Evolutionary conservation across 92 coral and sea anemone species (phyloP), one percentile per base, ranked within the genome.

Genomic region (Siderastrea radians): DNA sequence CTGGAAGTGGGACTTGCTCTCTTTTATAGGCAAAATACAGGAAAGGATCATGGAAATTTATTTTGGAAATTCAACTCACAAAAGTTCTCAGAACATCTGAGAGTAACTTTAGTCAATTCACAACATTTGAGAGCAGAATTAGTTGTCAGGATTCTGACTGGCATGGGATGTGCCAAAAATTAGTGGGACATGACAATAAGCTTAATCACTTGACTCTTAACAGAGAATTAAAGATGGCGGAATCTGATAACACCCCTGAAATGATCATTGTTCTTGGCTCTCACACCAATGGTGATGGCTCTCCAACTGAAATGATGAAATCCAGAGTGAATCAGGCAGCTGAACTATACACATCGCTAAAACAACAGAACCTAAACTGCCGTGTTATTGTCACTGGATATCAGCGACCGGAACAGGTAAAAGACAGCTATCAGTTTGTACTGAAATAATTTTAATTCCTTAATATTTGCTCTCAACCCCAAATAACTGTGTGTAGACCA

Each of bases 361-460:
- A 62, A 53, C 77, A 90, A 75, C 74, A 66, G 44, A 84, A 83
- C 49, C 79, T 74, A 3, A 69, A 90, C 51, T 94, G 96, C n/a
- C 84, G 88, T 53, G 96, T 95, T 15, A 89, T 95, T 53, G 86
- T 93, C 53, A 85, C 96, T 49, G 98, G 98, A 9, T 95, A 91
- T 68, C 93, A 89, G 71, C 93, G 93, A 2, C 78, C 83, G 7
- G 92, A 87, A 68, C 98, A 94, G 97, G 97, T 94, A 78, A 26
- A 17, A 16, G 15, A 26, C 43, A 15, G 7, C 8, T 12, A 8
- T 62, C 48, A 62, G 11, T 64, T 7, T 3, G 3, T 58, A 17
- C 10, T 16, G 9, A 4, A 13, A 38, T 47, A 13, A 47, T n/a
- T 62, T 13, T 6, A 13, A 26, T 26, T 26, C 38, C 38, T 0